Conservation (phyloP, 2,113 vertebrate genomes). For the Trematomus loennbergii region DNA sequence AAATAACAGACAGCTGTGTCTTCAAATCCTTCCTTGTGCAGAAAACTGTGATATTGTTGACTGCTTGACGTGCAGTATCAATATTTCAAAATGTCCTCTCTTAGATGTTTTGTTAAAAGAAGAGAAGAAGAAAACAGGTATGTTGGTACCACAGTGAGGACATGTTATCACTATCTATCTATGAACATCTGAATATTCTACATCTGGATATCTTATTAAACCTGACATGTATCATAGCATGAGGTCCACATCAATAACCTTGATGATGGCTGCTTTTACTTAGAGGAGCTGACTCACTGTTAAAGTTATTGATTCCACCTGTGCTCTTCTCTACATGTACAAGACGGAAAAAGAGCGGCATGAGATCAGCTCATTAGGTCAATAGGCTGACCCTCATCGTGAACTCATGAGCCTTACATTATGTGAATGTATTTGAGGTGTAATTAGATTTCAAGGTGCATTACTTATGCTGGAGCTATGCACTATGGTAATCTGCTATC, state of each 20-base stretch:
- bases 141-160: not conserved
- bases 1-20: conserved; percentile 12
- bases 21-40: conserved; percentile 2
- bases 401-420: not conserved
- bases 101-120: not conserved
- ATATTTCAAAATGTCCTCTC: not conserved
- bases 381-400: conserved; percentile 6
- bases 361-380: conserved; percentile 32
- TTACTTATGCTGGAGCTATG: conserved; percentile 9
- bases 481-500: conserved; percentile 11
- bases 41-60: not conserved
- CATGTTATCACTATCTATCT: not conserved
- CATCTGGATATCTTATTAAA: no score
- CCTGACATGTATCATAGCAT: not conserved
- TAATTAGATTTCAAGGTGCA: not conserved
- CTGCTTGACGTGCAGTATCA: conserved; percentile 6
- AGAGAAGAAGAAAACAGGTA: not conserved
- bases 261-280: conserved; percentile 3
- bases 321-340: conserved; percentile 3
- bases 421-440: not conserved
- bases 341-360: not conserved
- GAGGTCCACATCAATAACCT: not conserved
- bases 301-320: not conserved
- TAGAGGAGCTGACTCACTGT: not conserved
- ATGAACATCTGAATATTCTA: no score